Conservation (phyloP, 1,140 invertebrate species). For the Eufriesea mexicana region DNA sequence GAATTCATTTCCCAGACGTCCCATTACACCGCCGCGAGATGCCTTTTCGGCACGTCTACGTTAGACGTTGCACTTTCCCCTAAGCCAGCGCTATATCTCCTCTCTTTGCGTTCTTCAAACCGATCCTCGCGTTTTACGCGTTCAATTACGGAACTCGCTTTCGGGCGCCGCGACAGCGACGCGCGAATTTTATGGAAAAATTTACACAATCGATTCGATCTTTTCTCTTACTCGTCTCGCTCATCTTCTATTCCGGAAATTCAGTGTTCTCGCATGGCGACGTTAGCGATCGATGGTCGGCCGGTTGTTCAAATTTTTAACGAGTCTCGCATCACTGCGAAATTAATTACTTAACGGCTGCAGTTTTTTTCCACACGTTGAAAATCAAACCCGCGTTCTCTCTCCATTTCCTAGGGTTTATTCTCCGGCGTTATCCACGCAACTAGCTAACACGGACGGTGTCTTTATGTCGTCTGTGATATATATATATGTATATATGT, state of each 20-base stretch:
- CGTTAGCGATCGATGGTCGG: conserved; percentile 48
- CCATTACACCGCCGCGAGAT: background rate
- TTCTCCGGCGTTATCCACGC: background rate
- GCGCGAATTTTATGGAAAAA: too few relatives aligned
- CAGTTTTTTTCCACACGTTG: conserved; percentile 32
- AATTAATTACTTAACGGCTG: conserved; percentile 62
- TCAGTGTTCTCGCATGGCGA: conserved; percentile 22
- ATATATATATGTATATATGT: background rate
- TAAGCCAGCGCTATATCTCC: too few relatives aligned
- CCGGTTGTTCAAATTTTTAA: conserved; percentile 55
- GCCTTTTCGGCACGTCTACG: background rate
- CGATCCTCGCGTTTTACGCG: too few relatives aligned
- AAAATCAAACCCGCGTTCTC: conserved; percentile 31
- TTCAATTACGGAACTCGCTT: too few relatives aligned
- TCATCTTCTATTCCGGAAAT: too few relatives aligned
- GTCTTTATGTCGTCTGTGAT: background rate
- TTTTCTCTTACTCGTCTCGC: background rate
- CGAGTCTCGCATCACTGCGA: conserved; percentile 48
- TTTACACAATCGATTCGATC: too few relatives aligned
- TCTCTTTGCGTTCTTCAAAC: too few relatives aligned
- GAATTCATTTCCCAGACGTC: conserved; percentile 53
- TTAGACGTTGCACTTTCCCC: too few relatives aligned
- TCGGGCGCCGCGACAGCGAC: too few relatives aligned
- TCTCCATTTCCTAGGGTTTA: background rate
- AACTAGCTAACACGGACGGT: conserved; percentile 1